These are phyloP conservation scores for Aproaerema taeniolella DNA, from an alignment of 2,888 invertebrate genomes.

Conservation along the genomic window DNA sequence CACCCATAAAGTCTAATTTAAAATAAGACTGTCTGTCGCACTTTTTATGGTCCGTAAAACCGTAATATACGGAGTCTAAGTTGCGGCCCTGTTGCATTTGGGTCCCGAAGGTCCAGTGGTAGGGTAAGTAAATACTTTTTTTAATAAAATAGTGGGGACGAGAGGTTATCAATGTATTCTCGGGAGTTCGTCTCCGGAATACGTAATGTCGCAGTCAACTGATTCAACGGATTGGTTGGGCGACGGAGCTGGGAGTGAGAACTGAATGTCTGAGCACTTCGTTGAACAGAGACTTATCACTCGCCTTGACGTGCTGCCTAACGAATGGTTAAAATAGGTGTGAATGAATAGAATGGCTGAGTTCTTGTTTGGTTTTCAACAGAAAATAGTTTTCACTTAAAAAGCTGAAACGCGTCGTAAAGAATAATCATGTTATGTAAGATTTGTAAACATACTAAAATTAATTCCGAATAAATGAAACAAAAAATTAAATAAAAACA, in stretches of 20 bases:
- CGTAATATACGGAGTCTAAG: conserved; percentile 9
- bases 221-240: neutral
- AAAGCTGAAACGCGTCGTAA: no score
- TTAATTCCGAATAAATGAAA: no score
- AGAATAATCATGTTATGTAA: no score
- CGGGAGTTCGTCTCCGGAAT: neutral
- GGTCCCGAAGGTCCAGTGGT: neutral
- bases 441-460: no score
- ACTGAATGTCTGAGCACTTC: neutral
- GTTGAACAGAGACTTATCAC: neutral
- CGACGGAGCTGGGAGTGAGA: neutral
- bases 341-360: no score
- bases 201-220: neutral
- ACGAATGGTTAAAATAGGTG: no score
- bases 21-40: conserved; percentile 12
- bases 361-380: no score
- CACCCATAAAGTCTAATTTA: conserved; percentile 14
- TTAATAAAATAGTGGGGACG: conserved; percentile 2
- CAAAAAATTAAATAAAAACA: no score
- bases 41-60: conserved; percentile 15
- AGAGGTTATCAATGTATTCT: conserved; percentile 3
- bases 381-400: no score
- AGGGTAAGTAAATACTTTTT: conserved; percentile 3
- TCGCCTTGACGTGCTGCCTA: no score
- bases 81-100: conserved; percentile 6